Evolutionary conservation across 2,113 vertebrate species (phyloP).

Genomic region (Entomyzon cyanotis): DNA sequence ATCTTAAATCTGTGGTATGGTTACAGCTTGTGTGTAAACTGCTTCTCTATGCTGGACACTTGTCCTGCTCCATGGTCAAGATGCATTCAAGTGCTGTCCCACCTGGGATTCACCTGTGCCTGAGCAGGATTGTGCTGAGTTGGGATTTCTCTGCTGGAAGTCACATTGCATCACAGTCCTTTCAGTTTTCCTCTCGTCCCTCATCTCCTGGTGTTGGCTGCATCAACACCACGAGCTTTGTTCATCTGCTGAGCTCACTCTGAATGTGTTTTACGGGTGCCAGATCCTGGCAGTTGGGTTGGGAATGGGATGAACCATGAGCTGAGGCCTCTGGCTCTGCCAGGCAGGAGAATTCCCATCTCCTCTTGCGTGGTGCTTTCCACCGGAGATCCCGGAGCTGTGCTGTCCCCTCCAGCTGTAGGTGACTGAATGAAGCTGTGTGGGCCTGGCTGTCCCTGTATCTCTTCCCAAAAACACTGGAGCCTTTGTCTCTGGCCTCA

Average conservation of each 20-base stretch:
- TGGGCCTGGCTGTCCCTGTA: constrained; percentile 49
- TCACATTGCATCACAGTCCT: rapidly evolving
- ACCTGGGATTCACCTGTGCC: neutral
- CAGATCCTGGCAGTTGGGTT: neutral
- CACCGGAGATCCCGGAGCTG: neutral
- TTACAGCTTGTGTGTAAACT: neutral
- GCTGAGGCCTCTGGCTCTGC: rapidly evolving
- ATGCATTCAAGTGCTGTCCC: neutral
- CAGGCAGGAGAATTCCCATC: neutral
- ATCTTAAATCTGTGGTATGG: neutral
- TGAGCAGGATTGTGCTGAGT: neutral
- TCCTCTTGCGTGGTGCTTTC: neutral
- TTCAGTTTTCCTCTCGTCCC: neutral
- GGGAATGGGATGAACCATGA: neutral
- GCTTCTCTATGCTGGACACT: neutral
- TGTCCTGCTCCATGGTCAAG: rapidly evolving
- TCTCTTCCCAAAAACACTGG: constrained; percentile 61
- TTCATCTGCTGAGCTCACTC: rapidly evolving
- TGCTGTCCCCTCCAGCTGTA: constrained; percentile 48
- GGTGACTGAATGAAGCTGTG: constrained; percentile 44
- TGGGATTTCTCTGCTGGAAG: neutral
- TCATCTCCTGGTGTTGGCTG: rapidly evolving
- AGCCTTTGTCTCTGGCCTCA: constrained; percentile 68
- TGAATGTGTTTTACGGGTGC: rapidly evolving
- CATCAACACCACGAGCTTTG: neutral